phyloP scores from a whole-genome alignment of 2,888 invertebrate genomes.

The Ophonus ardosiacus region DNA sequence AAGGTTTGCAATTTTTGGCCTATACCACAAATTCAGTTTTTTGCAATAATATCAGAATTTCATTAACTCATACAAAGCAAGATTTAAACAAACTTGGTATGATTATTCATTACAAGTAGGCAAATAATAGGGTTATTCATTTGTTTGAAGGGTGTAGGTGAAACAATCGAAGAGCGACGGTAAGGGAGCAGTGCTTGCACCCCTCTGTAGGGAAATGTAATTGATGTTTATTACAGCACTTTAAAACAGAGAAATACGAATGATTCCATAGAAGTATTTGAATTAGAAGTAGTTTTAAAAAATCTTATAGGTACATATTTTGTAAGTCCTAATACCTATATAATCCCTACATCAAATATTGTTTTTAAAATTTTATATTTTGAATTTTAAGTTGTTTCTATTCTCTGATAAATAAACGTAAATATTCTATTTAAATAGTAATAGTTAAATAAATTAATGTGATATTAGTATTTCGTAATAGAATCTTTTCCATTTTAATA shows the following conservation, averaged over 20 bases:
- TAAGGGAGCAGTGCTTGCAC: constrained; percentile 25
- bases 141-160: constrained; percentile 23
- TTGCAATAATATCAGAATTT: too few relatives aligned
- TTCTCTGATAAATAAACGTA: too few relatives aligned
- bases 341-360: neutral
- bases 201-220: constrained; percentile 24
- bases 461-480: too few relatives aligned
- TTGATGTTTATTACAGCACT: constrained; percentile 22
- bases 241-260: constrained; percentile 6
- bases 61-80: neutral
- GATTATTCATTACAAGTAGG: constrained; percentile 20
- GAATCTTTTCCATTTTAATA: neutral
- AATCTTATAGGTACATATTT: neutral
- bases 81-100: neutral
- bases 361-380: too few relatives aligned
- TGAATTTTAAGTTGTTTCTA: too few relatives aligned
- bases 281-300: neutral
- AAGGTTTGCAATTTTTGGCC: too few relatives aligned
- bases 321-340: neutral
- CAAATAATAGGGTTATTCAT: constrained; percentile 16
- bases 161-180: constrained; percentile 32
- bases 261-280: neutral
- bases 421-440: too few relatives aligned
- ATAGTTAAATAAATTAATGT: too few relatives aligned
- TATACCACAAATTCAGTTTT: too few relatives aligned